Evolutionary conservation across 2,113 vertebrate genomes (phyloP), one percentile per base, ranked within the genome.

Genomic region (Dromaius novaehollandiae): DNA sequence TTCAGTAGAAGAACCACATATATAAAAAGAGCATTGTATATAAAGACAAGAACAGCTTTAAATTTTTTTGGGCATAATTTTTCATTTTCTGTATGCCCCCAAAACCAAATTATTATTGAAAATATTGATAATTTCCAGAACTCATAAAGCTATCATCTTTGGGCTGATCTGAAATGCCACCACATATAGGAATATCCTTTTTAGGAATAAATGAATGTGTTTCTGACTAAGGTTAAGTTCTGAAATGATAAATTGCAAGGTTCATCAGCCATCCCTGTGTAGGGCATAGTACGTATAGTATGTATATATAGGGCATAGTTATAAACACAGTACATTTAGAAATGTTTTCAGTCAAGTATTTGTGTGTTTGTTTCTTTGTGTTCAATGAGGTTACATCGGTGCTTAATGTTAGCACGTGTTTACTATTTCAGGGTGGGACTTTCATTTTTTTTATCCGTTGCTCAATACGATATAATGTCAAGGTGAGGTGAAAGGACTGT

Each of bases 401-500:
- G 63, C 71, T 89, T 91, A 50, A 26, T 21, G 4, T 75, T 68
- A 51, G 88, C 68, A 24, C 61, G 18, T 22, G 21, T 51, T 58
- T 60, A 24, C 51, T 64, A 24, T 78, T 46, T 53, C 1, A 0
- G 8, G 7, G 18, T 18, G 12, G 6, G 15, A 18, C 7, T 13
- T 64, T 42, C 0, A 40, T 53, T 85, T 81, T 64, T 36, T 86
- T 22, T 2, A 5, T 50, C 15, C 32, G 1, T 68, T 90, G 1
- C 32, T 89, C 44, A 76, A 6, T 13, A 12, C 3, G 0, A 0
- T 40, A 7, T 6, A 11, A 24, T 26, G 13, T n/a, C 30, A 22
- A 14, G 34, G 24, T 18, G 58, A 55, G 36, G 21, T 0, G 0
- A 44, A 38, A 89, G 14, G 8, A 32, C 24, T 84, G 19, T 26